Evolutionary conservation across 2,888 invertebrate species (phyloP).

Genomic region (Scaptodrosophila latifasciaeformis): DNA sequence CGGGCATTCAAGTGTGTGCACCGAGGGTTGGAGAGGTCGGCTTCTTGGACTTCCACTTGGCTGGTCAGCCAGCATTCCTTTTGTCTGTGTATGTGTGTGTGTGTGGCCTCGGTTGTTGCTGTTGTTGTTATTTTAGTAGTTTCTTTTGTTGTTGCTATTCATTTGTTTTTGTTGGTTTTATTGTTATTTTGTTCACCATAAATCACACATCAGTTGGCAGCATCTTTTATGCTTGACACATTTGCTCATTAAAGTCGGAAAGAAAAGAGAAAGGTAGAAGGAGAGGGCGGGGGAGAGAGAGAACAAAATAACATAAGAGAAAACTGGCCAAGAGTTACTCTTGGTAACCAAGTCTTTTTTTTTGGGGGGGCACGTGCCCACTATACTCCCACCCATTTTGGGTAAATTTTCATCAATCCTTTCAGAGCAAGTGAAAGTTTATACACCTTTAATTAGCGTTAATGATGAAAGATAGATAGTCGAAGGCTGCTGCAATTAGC

Average conservation of each 20-base stretch:
- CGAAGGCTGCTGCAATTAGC: slow-evolving; percentile 1
- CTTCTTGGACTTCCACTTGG: slow-evolving; percentile 48
- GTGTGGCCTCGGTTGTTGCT: too few relatives aligned
- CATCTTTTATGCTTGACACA: not conserved
- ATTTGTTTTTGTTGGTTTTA: slow-evolving; percentile 31
- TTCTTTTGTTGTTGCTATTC: too few relatives aligned
- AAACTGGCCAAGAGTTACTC: slow-evolving; percentile 6
- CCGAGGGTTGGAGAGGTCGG: slow-evolving; percentile 11
- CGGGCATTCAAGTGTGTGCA: slow-evolving; percentile 36
- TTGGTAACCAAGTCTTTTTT: not conserved
- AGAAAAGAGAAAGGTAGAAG: too few relatives aligned
- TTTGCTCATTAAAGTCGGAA: slow-evolving; percentile 3
- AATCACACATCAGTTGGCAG: slow-evolving; percentile 56
- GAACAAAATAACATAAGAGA: too few relatives aligned
- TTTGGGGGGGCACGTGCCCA: too few relatives aligned
- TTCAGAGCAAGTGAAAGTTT: slow-evolving; percentile 59
- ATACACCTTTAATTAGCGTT: slow-evolving; percentile 65
- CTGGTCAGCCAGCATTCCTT: too few relatives aligned
- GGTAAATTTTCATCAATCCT: too few relatives aligned
- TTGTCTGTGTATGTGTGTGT: too few relatives aligned
- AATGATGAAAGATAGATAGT: slow-evolving; percentile 54
- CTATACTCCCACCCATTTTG: slow-evolving; percentile 2
- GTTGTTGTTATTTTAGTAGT: too few relatives aligned
- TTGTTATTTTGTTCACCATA: slow-evolving; percentile 31
- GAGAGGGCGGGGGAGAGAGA: too few relatives aligned